These are phyloP conservation scores for Leptopilina boulardi DNA, from an alignment of 1,140 invertebrate species.

Conservation along the genomic window DNA sequence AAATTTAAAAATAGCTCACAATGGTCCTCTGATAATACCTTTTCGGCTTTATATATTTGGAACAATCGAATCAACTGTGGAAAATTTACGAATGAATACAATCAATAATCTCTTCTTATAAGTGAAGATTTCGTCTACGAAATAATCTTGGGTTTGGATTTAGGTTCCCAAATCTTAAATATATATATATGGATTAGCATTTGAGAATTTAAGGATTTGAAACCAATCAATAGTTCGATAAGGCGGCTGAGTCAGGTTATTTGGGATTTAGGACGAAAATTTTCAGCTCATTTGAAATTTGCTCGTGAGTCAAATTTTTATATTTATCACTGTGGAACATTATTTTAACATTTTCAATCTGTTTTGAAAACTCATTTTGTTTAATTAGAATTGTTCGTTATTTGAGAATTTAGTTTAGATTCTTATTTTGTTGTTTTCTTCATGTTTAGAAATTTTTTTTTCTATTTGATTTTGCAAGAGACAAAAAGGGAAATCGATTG, in stretches of 20 bases:
- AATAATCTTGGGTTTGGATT: background rate
- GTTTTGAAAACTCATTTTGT: no score
- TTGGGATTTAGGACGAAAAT: background rate
- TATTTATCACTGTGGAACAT: no score
- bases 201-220: background rate
- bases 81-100: background rate
- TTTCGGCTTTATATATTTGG: background rate
- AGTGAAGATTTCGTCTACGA: background rate
- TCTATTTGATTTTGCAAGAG: no score
- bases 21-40: background rate
- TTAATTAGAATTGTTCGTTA: no score
- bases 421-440: no score
- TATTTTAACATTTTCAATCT: no score
- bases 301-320: no score
- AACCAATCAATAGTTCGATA: background rate
- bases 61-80: constrained; percentile 11
- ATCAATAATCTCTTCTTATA: background rate
- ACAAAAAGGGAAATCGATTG: no score
- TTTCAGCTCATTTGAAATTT: no score
- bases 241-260: background rate
- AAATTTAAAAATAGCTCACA: constrained; percentile 3
- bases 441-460: no score
- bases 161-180: background rate
- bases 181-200: background rate
- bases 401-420: no score